Percentiles rank a stretch among this genome's conserved stretches.
Evolutionary conservation across 1,140 invertebrate genomes (phyloP).

Genomic region (Atta texana): DNA sequence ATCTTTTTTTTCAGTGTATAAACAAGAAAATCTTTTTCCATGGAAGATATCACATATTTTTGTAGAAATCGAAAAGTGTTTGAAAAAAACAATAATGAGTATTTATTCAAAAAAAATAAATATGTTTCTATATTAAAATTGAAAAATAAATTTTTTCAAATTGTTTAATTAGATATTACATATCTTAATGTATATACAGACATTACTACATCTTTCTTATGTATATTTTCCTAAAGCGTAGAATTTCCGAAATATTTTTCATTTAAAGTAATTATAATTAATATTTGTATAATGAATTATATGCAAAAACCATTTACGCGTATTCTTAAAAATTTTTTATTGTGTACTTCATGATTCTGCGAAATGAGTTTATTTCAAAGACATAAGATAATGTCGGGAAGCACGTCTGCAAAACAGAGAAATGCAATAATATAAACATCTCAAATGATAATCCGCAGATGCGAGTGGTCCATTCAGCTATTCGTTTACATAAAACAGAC

Average conservation of each 20-base stretch:
- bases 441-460: constrained; percentile 70
- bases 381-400: background rate
- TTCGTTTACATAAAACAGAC: constrained; percentile 76
- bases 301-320: background rate
- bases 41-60: background rate
- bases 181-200: background rate
- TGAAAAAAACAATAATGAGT: background rate
- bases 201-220: background rate
- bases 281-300: background rate
- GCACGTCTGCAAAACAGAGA: constrained; percentile 28
- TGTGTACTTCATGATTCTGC: background rate
- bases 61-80: background rate
- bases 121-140: background rate
- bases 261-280: background rate
- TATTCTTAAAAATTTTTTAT: background rate
- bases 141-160: background rate
- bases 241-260: background rate
- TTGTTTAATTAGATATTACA: background rate
- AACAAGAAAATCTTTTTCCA: background rate
- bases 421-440: constrained; percentile 30
- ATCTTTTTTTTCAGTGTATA: no score
- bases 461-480: constrained; percentile 53
- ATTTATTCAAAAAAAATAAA: background rate
- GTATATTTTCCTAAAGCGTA: background rate
- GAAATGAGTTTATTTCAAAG: background rate